A percentile compares a stretch with the other conserved stretches of the same genome.
phyloP scores from a whole-genome alignment of 2,797 vertebrate species.

The Poeciliopsis presidionis region DNA sequence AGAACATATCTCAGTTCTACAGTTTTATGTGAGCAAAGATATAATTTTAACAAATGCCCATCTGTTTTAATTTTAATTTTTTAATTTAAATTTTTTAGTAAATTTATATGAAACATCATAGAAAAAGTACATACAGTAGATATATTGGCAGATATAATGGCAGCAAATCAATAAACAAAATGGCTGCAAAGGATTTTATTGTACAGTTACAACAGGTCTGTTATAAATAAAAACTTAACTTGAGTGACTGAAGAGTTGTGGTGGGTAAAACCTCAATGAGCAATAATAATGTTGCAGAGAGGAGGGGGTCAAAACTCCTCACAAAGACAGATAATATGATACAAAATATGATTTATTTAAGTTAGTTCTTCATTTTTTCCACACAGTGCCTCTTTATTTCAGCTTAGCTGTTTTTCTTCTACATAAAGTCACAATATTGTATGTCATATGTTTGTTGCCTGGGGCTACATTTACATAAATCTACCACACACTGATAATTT shows the following conservation, averaged over 20 bases:
- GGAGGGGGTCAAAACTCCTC: not conserved
- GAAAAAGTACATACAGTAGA: not conserved
- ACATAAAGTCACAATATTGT: not conserved
- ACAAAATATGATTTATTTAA: not conserved
- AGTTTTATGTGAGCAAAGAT: not conserved
- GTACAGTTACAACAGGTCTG: not conserved
- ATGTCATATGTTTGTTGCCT: not conserved
- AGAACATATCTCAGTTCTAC: not conserved
- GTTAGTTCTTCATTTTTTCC: not conserved
- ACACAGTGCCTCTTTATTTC: not conserved
- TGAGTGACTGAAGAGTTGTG: not conserved
- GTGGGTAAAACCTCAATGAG: not conserved
- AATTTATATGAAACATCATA: not conserved
- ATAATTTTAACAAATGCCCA: not conserved
- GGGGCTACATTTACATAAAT: not conserved
- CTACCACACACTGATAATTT: constrained; percentile 25
- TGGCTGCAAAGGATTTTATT: not conserved
- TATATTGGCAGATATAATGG: not conserved
- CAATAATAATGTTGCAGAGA: not conserved
- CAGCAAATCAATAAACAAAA: not conserved
- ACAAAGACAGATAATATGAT: not conserved
- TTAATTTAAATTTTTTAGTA: too few species aligned
- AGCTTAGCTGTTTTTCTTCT: not conserved
- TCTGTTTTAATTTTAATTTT: too few species aligned
- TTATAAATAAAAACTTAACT: not conserved